Conservation (phyloP, 2,113 vertebrate species). For the Lanius collurio region DNA sequence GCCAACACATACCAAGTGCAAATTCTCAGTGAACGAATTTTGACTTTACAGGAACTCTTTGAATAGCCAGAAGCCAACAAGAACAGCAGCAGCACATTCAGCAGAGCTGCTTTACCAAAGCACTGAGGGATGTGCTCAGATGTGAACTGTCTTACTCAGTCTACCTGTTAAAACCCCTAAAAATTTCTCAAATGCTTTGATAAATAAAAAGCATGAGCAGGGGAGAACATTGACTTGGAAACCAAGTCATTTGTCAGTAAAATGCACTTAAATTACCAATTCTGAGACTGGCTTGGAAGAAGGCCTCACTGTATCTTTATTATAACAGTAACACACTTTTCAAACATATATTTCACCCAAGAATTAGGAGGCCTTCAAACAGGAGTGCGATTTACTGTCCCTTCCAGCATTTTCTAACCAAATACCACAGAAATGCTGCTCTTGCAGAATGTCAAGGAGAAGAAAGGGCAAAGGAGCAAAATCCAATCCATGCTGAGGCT, state of each 20-base stretch:
- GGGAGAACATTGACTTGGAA: not conserved
- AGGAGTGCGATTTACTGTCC: not conserved
- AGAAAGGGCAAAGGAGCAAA: conserved; percentile 37
- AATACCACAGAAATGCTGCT: conserved; percentile 31
- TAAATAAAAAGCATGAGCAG: not conserved
- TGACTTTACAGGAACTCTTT: not conserved
- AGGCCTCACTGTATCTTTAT: not conserved
- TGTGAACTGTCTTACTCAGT: not conserved
- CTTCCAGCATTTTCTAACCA: conserved; percentile 24
- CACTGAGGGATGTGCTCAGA: not conserved
- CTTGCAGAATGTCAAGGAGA: conserved; percentile 36
- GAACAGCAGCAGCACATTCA: not conserved
- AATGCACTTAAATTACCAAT: not conserved
- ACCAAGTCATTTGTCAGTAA: not conserved
- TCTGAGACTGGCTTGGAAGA: not conserved
- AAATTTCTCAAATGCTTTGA: not conserved
- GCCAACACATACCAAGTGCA: not conserved
- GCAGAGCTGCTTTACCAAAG: not conserved
- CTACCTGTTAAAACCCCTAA: not conserved
- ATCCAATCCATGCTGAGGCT: not conserved
- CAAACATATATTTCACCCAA: not conserved
- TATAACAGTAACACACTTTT: not conserved
- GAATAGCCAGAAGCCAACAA: not conserved
- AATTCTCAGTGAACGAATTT: not conserved
- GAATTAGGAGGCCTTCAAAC: not conserved